These are phyloP conservation scores for Sanderia malayensis DNA, from an alignment of 30 jellyfish, hydroid and myxozoan species.

Conservation along the genomic window DNA sequence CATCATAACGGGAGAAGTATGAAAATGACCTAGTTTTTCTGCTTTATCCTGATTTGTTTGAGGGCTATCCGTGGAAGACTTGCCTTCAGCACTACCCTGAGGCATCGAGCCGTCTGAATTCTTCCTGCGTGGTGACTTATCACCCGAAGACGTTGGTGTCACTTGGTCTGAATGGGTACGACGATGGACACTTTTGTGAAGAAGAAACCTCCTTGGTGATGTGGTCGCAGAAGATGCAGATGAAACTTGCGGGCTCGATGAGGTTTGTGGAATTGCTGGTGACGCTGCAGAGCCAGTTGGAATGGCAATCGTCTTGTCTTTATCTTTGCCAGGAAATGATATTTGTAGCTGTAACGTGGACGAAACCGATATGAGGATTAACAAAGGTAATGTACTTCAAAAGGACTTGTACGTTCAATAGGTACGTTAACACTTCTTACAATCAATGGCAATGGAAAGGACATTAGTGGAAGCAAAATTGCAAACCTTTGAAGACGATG, in stretches of 20 bases:
- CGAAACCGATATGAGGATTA: too few relatives aligned
- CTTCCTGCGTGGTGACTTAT: constrained; percentile 51
- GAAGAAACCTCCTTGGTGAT: constrained; percentile 83
- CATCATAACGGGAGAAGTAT: constrained; percentile 77
- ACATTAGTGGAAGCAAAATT: too few relatives aligned
- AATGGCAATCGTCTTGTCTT: constrained; percentile 58
- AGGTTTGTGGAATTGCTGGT: constrained; percentile 19
- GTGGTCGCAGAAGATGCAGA: constrained; percentile 48
- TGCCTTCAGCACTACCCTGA: constrained; percentile 42
- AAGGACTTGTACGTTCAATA: too few relatives aligned
- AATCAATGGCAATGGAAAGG: too few relatives aligned
- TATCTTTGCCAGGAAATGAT: constrained; percentile 71
- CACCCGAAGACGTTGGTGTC: constrained; percentile 29
- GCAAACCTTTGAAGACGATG: constrained; percentile 70
- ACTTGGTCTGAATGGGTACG: constrained; percentile 56
- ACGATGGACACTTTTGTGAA: constrained; percentile 61
- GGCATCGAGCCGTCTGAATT: constrained; percentile 52
- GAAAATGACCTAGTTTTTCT: constrained; percentile 81
- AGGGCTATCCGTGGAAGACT: constrained; percentile 12
- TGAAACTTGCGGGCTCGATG: constrained; percentile 61
- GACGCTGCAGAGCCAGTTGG: constrained; percentile 50
- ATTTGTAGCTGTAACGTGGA: constrained; percentile 67
- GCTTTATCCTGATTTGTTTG: constrained; percentile 61
- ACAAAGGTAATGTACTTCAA: too few relatives aligned
- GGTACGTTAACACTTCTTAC: too few relatives aligned